Percentiles rank a stretch among this genome's conserved stretches.
phyloP scores from a whole-genome alignment of 2,797 vertebrate species.

The Crenuchus spilurus region DNA sequence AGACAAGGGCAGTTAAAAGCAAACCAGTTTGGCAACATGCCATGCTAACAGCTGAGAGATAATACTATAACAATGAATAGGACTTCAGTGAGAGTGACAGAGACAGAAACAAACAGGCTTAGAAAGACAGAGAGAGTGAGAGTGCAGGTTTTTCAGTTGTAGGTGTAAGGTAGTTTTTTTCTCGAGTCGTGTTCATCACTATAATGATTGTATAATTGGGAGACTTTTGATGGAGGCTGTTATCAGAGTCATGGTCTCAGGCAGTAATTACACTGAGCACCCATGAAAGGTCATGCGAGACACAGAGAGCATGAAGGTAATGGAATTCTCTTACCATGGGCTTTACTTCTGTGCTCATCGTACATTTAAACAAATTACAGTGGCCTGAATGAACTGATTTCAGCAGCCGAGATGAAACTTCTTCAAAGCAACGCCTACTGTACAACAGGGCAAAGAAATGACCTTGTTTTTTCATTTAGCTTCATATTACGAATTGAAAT shows the following conservation, averaged over 20 bases:
- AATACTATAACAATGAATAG: constrained; percentile 49
- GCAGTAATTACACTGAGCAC: constrained; percentile 57
- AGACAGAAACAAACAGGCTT: constrained; percentile 32
- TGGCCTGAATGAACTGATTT: not conserved
- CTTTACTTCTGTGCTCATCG: constrained; percentile 4
- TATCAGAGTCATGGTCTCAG: constrained; percentile 53
- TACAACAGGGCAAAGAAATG: not conserved
- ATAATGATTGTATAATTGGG: constrained; percentile 49
- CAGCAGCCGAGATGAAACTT: not conserved
- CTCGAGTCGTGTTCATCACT: constrained; percentile 28
- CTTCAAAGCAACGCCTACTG: not conserved
- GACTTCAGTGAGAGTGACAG: constrained; percentile 39
- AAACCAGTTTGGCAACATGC: constrained; percentile 20
- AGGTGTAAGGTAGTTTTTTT: constrained; percentile 43
- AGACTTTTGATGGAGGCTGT: constrained; percentile 59
- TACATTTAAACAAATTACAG: constrained; percentile 23
- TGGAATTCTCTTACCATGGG: constrained; percentile 25
- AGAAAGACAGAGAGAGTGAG: not conserved
- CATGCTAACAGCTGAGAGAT: constrained; percentile 22
- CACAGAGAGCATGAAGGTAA: constrained; percentile 21
- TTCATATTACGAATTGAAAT: not conserved
- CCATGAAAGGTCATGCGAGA: constrained; percentile 56
- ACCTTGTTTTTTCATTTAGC: constrained; percentile 13
- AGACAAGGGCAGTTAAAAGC: constrained; percentile 28
- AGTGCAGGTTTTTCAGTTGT: too few species aligned